Conservation (phyloP, 2,113 vertebrate species). For the Oriolus oriolus region DNA sequence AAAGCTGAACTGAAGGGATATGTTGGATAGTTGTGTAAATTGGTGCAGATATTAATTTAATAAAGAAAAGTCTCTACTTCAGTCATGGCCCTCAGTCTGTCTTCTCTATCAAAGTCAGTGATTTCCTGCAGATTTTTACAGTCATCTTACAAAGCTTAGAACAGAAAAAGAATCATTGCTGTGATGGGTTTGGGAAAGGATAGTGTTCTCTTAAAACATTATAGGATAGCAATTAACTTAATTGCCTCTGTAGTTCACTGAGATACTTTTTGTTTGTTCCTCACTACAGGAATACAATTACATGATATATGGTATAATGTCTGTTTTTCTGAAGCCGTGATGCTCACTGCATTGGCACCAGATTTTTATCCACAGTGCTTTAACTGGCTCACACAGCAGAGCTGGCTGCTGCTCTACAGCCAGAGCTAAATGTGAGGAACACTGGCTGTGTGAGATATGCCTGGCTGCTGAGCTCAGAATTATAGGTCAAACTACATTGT, state of each 20-base stretch:
- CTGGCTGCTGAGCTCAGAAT: not conserved
- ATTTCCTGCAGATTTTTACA: not conserved
- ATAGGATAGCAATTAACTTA: not conserved
- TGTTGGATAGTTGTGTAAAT: not conserved
- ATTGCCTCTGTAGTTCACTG: not conserved
- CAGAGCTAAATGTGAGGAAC: not conserved
- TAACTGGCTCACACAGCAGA: not conserved
- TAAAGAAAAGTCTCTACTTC: not conserved
- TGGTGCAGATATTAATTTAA: not conserved
- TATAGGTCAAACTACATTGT: not conserved
- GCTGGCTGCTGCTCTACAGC: not conserved
- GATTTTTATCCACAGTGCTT: not conserved
- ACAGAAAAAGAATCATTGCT: not conserved
- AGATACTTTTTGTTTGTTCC: not conserved
- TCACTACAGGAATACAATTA: not conserved
- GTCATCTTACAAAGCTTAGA: not conserved
- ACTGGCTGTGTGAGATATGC: not conserved
- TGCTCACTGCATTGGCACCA: fast-evolving
- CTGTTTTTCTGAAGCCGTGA: not conserved
- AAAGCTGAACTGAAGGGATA: not conserved
- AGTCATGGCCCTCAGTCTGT: not conserved
- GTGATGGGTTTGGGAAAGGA: not conserved
- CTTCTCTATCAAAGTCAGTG: not conserved
- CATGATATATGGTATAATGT: not conserved
- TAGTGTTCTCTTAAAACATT: not conserved